These are phyloP conservation scores for Pseudomyrmex flavicornis DNA, from an alignment of 1,140 invertebrate genomes.

Conservation along the genomic window DNA sequence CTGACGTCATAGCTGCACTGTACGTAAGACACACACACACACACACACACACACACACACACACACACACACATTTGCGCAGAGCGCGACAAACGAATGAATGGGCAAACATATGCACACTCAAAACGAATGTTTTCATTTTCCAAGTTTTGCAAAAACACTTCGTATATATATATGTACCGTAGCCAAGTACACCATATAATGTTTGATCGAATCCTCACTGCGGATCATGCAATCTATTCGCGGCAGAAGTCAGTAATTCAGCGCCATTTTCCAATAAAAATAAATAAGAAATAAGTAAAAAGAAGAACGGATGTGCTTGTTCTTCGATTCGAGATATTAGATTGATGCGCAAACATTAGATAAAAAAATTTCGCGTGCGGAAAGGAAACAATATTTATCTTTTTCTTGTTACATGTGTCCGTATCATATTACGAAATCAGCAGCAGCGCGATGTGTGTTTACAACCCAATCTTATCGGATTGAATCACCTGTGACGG, in stretches of 20 bases:
- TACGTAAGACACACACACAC: neutral
- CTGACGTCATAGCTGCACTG: slow-evolving; percentile 43
- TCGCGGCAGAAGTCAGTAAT: slow-evolving; percentile 12
- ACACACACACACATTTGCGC: neutral
- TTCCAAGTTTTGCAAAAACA: slow-evolving; percentile 29
- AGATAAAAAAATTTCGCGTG: neutral
- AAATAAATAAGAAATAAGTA: too few species aligned
- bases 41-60: slow-evolving; percentile 1
- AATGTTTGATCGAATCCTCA: neutral
- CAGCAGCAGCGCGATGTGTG: neutral
- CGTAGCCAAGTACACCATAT: neutral
- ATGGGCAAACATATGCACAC: slow-evolving; percentile 1
- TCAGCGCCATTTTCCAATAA: neutral
- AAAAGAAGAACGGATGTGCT: too few species aligned
- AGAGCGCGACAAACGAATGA: slow-evolving; percentile 21
- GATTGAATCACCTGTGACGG: slow-evolving; percentile 41
- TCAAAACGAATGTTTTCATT: slow-evolving; percentile 31
- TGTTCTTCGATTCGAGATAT: slow-evolving; percentile 2
- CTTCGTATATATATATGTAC: neutral
- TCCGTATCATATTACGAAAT: neutral
- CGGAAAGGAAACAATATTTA: neutral
- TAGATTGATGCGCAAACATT: slow-evolving; percentile 5
- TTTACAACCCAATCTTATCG: slow-evolving; percentile 41
- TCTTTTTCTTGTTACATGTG: too few species aligned
- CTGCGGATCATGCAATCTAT: slow-evolving; percentile 6